Conservation (phyloP, 2,888 invertebrate species). For the Corythucha ciliata region DNA sequence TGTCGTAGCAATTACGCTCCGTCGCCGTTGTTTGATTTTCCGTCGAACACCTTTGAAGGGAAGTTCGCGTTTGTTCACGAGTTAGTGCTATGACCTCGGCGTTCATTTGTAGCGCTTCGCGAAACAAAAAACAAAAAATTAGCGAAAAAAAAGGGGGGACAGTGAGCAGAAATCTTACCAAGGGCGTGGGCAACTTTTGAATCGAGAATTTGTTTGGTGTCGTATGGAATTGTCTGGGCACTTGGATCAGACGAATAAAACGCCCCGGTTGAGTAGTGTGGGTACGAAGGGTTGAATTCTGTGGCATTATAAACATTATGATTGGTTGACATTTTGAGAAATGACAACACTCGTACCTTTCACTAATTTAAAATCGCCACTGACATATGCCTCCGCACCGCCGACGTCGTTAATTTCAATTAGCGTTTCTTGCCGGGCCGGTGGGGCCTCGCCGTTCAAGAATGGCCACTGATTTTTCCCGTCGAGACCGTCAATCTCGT, state of each 20-base stretch:
- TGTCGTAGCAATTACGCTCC: conserved; percentile 13
- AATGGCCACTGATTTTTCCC: conserved; percentile 41
- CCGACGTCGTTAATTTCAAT: conserved; percentile 42
- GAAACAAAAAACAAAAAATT: no score
- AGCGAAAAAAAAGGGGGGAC: no score
- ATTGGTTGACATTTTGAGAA: conserved; percentile 2
- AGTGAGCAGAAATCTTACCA: no score
- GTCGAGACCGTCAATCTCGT: conserved; percentile 38
- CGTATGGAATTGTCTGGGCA: no score
- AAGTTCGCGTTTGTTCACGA: no score
- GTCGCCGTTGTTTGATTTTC: not conserved
- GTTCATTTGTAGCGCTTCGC: no score
- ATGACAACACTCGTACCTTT: conserved; percentile 41
- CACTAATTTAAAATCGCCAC: conserved; percentile 45
- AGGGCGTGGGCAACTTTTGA: no score
- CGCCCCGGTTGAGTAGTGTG: no score
- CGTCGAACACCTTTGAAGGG: conserved; percentile 2
- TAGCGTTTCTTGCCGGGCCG: conserved; percentile 33
- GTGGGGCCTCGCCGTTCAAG: conserved; percentile 28
- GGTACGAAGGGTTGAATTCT: no score
- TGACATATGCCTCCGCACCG: conserved; percentile 39
- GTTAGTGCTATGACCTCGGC: no score
- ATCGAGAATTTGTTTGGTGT: no score
- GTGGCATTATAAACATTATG: not conserved
- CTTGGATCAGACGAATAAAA: no score